Percentiles rank a stretch among this genome's conserved stretches.
These are phyloP conservation scores for Bostrychus sinensis DNA, from an alignment of 2,113 vertebrate species.

Conservation along the genomic window DNA sequence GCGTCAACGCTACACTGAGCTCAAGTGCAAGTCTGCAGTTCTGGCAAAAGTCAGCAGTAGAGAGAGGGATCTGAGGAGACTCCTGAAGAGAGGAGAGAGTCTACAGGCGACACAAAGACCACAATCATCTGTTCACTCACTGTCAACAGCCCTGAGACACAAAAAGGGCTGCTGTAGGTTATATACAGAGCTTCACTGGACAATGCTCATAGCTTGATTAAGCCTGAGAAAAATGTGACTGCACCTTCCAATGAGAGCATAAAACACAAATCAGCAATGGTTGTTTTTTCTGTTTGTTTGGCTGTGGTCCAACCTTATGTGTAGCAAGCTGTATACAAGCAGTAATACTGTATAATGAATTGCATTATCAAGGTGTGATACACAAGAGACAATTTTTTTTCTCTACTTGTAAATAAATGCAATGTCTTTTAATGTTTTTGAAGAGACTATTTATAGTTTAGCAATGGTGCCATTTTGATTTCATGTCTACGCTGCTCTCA, in stretches of 20 bases:
- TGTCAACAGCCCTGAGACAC: conserved; percentile 45
- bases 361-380: too few species aligned
- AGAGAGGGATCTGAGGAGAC: conserved; percentile 4
- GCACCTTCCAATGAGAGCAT: neutral
- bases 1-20: conserved; percentile 14
- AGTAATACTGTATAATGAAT: too few species aligned
- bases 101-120: conserved; percentile 10
- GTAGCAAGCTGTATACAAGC: too few species aligned
- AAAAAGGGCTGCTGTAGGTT: neutral
- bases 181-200: neutral
- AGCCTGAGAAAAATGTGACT: neutral
- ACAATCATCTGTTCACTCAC: conserved; percentile 36
- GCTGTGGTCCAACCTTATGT: too few species aligned
- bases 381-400: too few species aligned
- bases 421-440: too few species aligned
- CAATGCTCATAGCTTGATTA: too few species aligned
- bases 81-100: conserved; percentile 9
- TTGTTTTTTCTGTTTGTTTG: too few species aligned
- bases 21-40: conserved; percentile 19
- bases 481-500: neutral
- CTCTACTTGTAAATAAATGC: too few species aligned
- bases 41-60: conserved; percentile 10
- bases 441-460: too few species aligned
- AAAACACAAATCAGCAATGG: neutral
- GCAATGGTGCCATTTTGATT: neutral